Evolutionary conservation across 35 echinoderm and acorn worm genomes (phyloP).

Genomic region (Ophiothrix spiculata): DNA sequence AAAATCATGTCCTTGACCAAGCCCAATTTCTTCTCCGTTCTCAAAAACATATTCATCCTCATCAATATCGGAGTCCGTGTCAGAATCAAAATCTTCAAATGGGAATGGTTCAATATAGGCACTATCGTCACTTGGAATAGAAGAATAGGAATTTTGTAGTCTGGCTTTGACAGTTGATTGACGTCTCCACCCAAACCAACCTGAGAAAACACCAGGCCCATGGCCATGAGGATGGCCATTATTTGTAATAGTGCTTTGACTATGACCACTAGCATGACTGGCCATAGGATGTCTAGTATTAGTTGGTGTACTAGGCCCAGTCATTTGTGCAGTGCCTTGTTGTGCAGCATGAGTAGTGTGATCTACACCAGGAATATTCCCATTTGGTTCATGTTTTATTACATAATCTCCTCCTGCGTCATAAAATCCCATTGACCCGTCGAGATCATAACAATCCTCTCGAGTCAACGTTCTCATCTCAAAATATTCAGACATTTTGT

Average conservation of each 20-base stretch:
- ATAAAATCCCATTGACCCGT: constrained; percentile 6
- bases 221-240: too few relatives aligned
- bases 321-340: constrained; percentile 1
- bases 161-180: background rate
- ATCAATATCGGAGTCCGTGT: constrained; percentile 30
- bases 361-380: background rate
- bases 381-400: background rate
- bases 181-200: background rate
- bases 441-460: constrained; percentile 2
- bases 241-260: too few relatives aligned
- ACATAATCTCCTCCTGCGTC: background rate
- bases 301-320: background rate
- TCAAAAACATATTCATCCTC: constrained; percentile 47
- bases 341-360: background rate
- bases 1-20: constrained; percentile 74
- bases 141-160: constrained; percentile 18
- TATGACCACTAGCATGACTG: too few relatives aligned
- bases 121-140: constrained; percentile 40
- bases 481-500: constrained; percentile 70
- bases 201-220: background rate
- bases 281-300: too few relatives aligned
- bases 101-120: constrained; percentile 33
- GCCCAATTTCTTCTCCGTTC: constrained; percentile 28
- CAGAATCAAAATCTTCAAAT: constrained; percentile 49
- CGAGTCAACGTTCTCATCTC: constrained; percentile 67